These are phyloP conservation scores for Myotis findleyi DNA, from an alignment of 2,797 vertebrate genomes.

Conservation along the genomic window DNA sequence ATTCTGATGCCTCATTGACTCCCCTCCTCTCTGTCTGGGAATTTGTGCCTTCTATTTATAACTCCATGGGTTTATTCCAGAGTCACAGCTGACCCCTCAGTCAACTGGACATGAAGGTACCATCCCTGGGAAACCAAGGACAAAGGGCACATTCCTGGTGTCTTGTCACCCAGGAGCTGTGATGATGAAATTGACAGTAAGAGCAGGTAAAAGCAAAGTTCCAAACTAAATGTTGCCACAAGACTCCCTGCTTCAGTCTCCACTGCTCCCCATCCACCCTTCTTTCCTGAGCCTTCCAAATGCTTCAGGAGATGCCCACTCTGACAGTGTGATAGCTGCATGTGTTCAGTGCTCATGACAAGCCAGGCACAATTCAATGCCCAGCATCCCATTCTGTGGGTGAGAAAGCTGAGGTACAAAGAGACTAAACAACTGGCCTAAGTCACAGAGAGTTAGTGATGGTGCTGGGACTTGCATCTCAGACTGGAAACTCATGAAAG, in stretches of 20 bases:
- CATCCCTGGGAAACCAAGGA: not conserved
- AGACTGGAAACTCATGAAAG: not conserved
- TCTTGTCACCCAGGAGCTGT: not conserved
- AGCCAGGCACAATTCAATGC: not conserved
- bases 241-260: not conserved
- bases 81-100: not conserved
- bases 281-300: not conserved
- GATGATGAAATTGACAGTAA: too few relatives aligned
- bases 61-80: not conserved
- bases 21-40: constrained; percentile 31
- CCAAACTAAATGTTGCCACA: not conserved
- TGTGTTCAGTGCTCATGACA: not conserved
- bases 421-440: constrained; percentile 12
- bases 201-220: not conserved
- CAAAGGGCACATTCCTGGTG: not conserved
- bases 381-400: not conserved
- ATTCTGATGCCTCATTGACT: not conserved
- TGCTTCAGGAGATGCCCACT: not conserved
- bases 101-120: not conserved
- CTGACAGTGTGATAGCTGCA: accelerated
- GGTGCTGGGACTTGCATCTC: not conserved
- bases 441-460: not conserved
- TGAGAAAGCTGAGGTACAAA: constrained; percentile 43
- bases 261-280: not conserved
- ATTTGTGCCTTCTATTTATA: constrained; percentile 21